Percentiles rank a stretch among this genome's conserved stretches.
Conservation (phyloP, 2,113 vertebrate genomes). For the Petromus typicus region DNA sequence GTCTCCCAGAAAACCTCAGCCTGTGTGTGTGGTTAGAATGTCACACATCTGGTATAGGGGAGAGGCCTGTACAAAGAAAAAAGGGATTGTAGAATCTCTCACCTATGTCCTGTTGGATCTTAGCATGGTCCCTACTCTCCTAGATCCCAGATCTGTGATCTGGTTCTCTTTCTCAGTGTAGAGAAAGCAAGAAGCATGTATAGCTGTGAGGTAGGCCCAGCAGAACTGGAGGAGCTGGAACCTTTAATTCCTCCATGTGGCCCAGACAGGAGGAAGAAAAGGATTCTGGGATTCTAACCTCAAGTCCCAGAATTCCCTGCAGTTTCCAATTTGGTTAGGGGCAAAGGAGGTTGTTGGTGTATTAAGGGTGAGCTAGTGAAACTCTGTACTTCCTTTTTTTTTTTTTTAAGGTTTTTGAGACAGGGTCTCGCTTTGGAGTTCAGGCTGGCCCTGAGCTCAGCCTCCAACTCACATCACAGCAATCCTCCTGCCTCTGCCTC, state of each 20-base stretch:
- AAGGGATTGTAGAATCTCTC: not conserved
- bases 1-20: not conserved
- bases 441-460: too few relatives aligned
- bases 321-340: not conserved
- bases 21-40: not conserved
- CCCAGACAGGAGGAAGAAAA: not conserved
- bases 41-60: not conserved
- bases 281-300: conserved; percentile 22
- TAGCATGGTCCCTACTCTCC: not conserved
- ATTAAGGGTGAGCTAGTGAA: not conserved
- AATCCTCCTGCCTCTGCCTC: too few relatives aligned
- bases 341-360: not conserved
- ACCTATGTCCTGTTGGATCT: not conserved
- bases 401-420: too few relatives aligned
- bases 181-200: not conserved
- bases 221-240: not conserved
- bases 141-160: not conserved
- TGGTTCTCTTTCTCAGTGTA: not conserved
- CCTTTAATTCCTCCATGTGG: not conserved
- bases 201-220: not conserved
- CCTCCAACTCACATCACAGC: too few relatives aligned
- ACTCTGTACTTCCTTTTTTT: not conserved
- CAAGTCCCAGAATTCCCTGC: not conserved
- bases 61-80: not conserved
- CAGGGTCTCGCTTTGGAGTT: too few relatives aligned